These are phyloP conservation scores for Drosophila barbarae DNA, from an alignment of 2,888 invertebrate genomes.

Conservation along the genomic window DNA sequence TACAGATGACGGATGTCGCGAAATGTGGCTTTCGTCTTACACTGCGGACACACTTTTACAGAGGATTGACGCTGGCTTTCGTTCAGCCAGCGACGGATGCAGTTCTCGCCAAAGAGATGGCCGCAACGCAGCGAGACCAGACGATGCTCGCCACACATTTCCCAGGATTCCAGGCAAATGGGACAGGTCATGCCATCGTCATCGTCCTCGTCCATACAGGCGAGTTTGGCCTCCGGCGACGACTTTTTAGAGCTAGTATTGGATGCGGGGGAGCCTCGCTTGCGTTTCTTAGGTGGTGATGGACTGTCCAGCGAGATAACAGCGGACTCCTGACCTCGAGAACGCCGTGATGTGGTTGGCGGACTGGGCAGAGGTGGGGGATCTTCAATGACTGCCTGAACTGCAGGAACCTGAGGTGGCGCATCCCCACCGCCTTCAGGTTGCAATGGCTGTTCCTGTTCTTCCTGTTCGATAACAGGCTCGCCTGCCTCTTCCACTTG, in stretches of 20 bases:
- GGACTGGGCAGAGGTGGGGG: constrained; percentile 4
- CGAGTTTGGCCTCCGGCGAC: constrained; percentile 55
- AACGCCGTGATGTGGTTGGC: constrained; percentile 14
- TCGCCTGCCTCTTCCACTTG: neutral
- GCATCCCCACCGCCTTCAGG: neutral
- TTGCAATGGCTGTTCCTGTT: neutral
- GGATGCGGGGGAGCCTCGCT: constrained; percentile 57
- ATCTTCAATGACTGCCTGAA: neutral
- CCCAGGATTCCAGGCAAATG: constrained; percentile 94
- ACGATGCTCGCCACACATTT: constrained; percentile 91
- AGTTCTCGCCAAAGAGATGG: constrained; percentile 92
- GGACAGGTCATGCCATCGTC: constrained; percentile 88
- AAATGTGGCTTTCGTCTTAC: constrained; percentile 86
- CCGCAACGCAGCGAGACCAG: constrained; percentile 94
- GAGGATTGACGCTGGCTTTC: constrained; percentile 75
- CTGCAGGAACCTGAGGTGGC: neutral
- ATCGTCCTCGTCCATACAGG: constrained; percentile 81
- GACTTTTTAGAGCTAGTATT: constrained; percentile 22
- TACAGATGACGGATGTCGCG: constrained; percentile 89
- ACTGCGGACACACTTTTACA: constrained; percentile 89
- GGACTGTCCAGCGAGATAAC: constrained; percentile 54
- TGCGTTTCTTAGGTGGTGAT: constrained; percentile 76
- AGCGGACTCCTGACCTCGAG: neutral
- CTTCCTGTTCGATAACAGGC: neutral
- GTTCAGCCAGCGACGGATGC: constrained; percentile 81